Evolutionary conservation across 2,113 vertebrate species (phyloP).

Genomic region (Benitochromis conjunctus): DNA sequence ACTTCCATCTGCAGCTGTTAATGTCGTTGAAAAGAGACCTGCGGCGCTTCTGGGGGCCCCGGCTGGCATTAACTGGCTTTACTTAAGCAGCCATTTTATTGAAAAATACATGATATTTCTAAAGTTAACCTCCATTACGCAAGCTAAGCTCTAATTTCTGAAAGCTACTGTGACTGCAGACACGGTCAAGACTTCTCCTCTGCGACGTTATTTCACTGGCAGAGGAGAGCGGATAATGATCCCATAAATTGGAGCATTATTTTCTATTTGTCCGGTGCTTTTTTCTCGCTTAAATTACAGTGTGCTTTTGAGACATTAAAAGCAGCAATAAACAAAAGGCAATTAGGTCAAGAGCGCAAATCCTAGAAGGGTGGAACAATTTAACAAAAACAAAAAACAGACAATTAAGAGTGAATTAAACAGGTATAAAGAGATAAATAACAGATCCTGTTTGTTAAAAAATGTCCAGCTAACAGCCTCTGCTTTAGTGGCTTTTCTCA

Average conservation of each 20-base stretch:
- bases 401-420: background rate
- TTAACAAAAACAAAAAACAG: background rate
- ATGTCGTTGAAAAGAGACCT: constrained; percentile 4
- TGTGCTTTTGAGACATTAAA: background rate
- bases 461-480: background rate
- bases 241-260: background rate
- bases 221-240: background rate
- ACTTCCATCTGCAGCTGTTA: constrained; percentile 43
- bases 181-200: background rate
- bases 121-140: constrained; percentile 18
- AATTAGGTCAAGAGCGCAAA: background rate
- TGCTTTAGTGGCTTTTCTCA: background rate
- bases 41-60: background rate
- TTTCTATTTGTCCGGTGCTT: background rate
- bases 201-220: background rate
- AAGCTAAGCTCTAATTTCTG: constrained; percentile 12
- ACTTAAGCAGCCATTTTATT: constrained; percentile 38
- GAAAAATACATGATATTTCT: constrained; percentile 22
- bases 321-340: background rate
- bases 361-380: background rate
- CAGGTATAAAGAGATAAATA: background rate
- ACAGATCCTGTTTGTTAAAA: background rate
- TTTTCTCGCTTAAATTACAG: background rate
- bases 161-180: background rate
- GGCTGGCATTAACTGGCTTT: constrained; percentile 8